Evolutionary conservation across 2,113 vertebrate genomes (phyloP), one percentile per base, ranked within the genome.

Genomic region (Epinephelus cyanopodus): DNA sequence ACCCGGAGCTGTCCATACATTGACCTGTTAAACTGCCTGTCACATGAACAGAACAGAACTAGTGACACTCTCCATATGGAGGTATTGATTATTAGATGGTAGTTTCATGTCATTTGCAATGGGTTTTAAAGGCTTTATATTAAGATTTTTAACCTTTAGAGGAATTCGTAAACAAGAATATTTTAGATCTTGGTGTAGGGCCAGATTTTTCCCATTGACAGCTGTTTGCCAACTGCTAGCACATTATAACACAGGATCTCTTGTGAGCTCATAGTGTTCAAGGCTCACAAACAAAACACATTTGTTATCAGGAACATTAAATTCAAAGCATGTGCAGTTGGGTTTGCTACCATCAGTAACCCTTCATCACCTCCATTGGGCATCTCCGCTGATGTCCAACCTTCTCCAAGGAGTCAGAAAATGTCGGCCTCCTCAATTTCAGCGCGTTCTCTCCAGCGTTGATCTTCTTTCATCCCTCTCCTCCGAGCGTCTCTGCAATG

Each of bases 401-500:
- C 39, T 56, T 56, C 50, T 15, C 54, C 42, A 25, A 37, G 23
- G 21, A 56, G 18, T 27, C 11, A 48, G 65, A 47, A 64, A 63
- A 65, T 9, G 2, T 45, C 15, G 5, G 27, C 64, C 53, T 42
- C 27, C 45, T 3, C 3, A 3, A 25, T 77, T 81, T 56, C 33
- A 76, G 48, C 7, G 23, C 4, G 0, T 54, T 61, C 37, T 68
- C 74, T 68, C 39, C 33, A 21, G 14, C 23, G 52, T 19, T 50
- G 63, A 81, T 76, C 67, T 42, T 39, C 53, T 68, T 66, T 50
- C 53, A 72, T 81, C 33, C 58, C 21, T 64, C 5, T 23, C 50
- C 50, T 66, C 48, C 13, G 29, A 1, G 48, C 52, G 42, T 67
- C 68, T 79, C 64, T 58, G 53, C 1, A 5, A 70, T 65, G 65